Evolutionary conservation across 2,888 invertebrate species (phyloP).

Genomic region (Brachypterus glaber): DNA sequence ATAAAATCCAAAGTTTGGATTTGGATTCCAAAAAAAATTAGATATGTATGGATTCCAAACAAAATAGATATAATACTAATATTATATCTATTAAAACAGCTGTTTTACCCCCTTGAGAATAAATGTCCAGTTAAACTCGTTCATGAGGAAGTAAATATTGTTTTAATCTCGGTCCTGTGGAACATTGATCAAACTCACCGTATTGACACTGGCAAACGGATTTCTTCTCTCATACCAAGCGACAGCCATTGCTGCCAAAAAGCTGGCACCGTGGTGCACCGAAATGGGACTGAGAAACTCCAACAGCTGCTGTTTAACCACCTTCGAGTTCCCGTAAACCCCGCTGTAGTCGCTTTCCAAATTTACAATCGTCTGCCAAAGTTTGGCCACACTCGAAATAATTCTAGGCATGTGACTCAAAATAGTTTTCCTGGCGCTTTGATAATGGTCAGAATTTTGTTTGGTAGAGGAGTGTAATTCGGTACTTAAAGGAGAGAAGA

Average conservation of each 20-base stretch:
- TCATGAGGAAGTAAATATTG: too few species aligned
- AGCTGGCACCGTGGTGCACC: slow-evolving; percentile 69
- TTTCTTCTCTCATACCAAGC: slow-evolving; percentile 72
- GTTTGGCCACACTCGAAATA: slow-evolving; percentile 64
- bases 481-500: slow-evolving; percentile 53
- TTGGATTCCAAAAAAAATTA: too few species aligned
- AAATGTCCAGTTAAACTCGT: too few species aligned
- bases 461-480: slow-evolving; percentile 34
- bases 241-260: slow-evolving; percentile 73
- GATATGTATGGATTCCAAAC: too few species aligned
- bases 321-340: slow-evolving; percentile 52
- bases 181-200: too few species aligned
- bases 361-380: slow-evolving; percentile 63
- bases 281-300: slow-evolving; percentile 79
- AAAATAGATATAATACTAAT: too few species aligned
- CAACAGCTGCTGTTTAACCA: slow-evolving; percentile 67
- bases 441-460: slow-evolving; percentile 39
- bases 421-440: slow-evolving; percentile 60
- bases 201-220: slow-evolving; percentile 41
- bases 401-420: slow-evolving; percentile 72
- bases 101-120: too few species aligned
- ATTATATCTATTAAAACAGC: too few species aligned
- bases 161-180: too few species aligned
- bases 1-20: too few species aligned
- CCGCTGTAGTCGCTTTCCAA: slow-evolving; percentile 43